Conservation (phyloP, 1,140 invertebrate genomes). For the Drosophila nebulosa region DNA sequence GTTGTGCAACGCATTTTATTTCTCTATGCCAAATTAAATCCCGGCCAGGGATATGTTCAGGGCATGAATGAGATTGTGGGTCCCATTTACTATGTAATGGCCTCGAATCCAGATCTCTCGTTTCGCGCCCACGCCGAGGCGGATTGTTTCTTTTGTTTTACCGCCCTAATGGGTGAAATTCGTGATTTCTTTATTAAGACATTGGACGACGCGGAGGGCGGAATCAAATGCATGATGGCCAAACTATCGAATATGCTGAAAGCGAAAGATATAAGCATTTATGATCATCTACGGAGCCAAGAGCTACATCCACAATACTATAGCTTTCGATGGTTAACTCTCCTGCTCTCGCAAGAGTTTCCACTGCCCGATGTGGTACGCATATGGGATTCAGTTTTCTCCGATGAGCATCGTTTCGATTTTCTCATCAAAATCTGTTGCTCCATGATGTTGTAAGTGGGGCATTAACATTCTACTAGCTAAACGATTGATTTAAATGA, state of each 20-base stretch:
- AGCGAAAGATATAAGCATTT: conserved; percentile 89
- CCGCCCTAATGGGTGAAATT: conserved; percentile 97
- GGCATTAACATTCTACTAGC: background rate
- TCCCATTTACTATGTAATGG: conserved; percentile 98
- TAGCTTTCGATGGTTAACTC: conserved; percentile 91
- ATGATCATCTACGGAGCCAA: conserved; percentile 88
- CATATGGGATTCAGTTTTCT: conserved; percentile 97
- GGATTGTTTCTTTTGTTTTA: conserved; percentile 99
- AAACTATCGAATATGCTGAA: conserved; percentile 89
- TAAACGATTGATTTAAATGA: background rate
- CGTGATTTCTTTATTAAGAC: conserved; percentile 98
- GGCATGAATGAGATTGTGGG: conserved; percentile 99
- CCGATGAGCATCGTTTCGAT: conserved; percentile 92
- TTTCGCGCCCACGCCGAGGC: conserved; percentile 96
- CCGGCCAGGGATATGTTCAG: conserved; percentile 98
- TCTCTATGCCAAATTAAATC: conserved; percentile 98
- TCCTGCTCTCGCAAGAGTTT: conserved; percentile 99
- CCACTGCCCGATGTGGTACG: conserved; percentile 96
- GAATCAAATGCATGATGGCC: conserved; percentile 93
- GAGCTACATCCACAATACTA: conserved; percentile 97
- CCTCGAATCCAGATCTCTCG: conserved; percentile 91
- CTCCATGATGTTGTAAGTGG: conserved; percentile 96
- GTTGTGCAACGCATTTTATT: conserved; percentile 98
- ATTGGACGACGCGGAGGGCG: conserved; percentile 94
- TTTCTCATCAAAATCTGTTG: conserved; percentile 96